phyloP scores from a whole-genome alignment of 2,113 vertebrate genomes.

The Scopus umbretta region DNA sequence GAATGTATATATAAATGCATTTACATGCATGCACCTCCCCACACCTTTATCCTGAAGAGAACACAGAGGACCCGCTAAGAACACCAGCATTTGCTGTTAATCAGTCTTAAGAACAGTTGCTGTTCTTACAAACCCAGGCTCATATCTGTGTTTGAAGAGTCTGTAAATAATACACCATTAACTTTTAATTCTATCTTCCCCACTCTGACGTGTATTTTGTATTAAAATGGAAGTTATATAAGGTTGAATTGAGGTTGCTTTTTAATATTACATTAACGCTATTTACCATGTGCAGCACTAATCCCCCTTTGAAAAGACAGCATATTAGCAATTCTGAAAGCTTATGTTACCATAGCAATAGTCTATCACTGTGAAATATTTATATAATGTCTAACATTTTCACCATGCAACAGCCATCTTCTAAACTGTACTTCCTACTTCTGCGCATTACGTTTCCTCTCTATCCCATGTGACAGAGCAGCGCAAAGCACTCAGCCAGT shows the following conservation, averaged over 20 bases:
- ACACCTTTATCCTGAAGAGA: neutral
- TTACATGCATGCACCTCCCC: neutral
- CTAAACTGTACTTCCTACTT: neutral
- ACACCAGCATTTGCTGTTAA: neutral
- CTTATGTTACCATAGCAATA: slow-evolving; percentile 36
- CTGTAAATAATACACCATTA: slow-evolving; percentile 23
- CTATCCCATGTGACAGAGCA: neutral
- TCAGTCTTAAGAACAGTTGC: neutral
- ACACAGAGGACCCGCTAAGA: neutral
- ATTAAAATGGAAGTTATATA: slow-evolving; percentile 42
- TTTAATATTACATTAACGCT: slow-evolving; percentile 45
- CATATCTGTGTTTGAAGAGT: neutral
- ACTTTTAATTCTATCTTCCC: slow-evolving; percentile 1
- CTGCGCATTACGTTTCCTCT: accelerated
- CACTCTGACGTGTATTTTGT: neutral
- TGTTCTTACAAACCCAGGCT: neutral
- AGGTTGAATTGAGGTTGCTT: slow-evolving; percentile 20
- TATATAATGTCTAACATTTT: slow-evolving; percentile 17
- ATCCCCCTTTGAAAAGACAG: slow-evolving; percentile 15
- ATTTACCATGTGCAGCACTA: slow-evolving; percentile 19
- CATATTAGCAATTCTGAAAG: slow-evolving; percentile 25
- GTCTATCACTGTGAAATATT: slow-evolving; percentile 52
- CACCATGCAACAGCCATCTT: neutral
- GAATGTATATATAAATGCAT: neutral
- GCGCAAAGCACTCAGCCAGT: accelerated